These are phyloP conservation scores for Falco berigora DNA, from an alignment of 2,797 vertebrate genomes.

Conservation along the genomic window DNA sequence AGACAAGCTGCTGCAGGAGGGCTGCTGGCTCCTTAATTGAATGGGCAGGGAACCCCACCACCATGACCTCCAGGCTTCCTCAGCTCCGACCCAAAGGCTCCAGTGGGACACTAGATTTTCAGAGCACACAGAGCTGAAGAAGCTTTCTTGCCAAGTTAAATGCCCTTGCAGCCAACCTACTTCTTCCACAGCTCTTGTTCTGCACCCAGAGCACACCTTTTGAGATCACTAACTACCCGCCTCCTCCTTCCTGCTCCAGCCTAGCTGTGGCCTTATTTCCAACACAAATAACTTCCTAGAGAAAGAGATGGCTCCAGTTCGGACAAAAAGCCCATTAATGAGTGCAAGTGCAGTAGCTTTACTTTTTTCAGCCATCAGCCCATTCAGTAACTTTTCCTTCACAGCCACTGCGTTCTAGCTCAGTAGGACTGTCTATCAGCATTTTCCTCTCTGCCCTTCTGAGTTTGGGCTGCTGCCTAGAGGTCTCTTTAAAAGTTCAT, in stretches of 20 bases:
- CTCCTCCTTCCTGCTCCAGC: slow-evolving; percentile 54
- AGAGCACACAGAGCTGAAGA: not conserved
- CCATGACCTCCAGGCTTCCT: fast-evolving
- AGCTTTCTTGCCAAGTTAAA: not conserved
- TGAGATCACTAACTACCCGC: not conserved
- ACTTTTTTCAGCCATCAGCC: slow-evolving; percentile 29
- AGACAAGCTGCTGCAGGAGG: not conserved
- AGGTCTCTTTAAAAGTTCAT: slow-evolving; percentile 12
- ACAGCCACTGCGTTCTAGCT: not conserved
- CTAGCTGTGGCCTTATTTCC: slow-evolving; percentile 28
- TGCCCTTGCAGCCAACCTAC: not conserved
- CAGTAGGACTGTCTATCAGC: slow-evolving; percentile 36
- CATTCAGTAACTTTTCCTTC: slow-evolving; percentile 38
- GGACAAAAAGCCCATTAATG: not conserved
- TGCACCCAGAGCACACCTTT: not conserved
- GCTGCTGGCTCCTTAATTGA: not conserved
- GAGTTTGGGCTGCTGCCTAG: slow-evolving; percentile 22
- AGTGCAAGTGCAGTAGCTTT: slow-evolving; percentile 6
- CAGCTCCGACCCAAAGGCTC: not conserved
- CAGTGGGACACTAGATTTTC: not conserved
- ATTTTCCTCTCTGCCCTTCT: slow-evolving; percentile 52
- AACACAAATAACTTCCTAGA: slow-evolving; percentile 27
- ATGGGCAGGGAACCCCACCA: not conserved
- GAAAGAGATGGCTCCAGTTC: slow-evolving; percentile 35
- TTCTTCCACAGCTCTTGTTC: not conserved